Percentiles rank a stretch among this genome's conserved stretches.
Conservation (phyloP, 2,888 invertebrate genomes). For the Sarcophaga carnaria region DNA sequence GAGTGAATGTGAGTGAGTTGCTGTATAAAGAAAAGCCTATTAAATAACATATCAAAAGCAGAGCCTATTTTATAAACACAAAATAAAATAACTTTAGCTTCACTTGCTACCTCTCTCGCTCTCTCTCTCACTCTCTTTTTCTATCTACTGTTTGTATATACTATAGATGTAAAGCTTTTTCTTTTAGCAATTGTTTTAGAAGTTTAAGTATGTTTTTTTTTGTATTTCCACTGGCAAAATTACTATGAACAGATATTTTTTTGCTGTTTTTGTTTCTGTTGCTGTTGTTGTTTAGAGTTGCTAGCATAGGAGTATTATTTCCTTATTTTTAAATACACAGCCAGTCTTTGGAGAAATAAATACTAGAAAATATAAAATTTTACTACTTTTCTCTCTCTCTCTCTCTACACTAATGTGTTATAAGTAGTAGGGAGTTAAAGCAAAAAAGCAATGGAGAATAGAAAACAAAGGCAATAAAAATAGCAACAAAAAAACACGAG, state of each 20-base stretch:
- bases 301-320: not conserved
- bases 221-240: too few species aligned
- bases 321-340: not conserved
- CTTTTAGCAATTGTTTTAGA: too few species aligned
- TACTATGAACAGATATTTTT: too few species aligned
- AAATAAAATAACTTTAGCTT: not conserved
- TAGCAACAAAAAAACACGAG: not conserved
- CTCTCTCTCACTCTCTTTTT: not conserved
- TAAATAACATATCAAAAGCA: constrained; percentile 61
- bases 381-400: not conserved
- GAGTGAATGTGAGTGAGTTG: not conserved
- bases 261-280: too few species aligned
- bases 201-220: too few species aligned
- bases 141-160: not conserved
- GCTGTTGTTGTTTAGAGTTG: too few species aligned
- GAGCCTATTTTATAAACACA: constrained; percentile 30
- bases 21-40: constrained; percentile 50
- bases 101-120: not conserved
- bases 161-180: too few species aligned
- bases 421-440: not conserved
- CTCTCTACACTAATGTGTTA: constrained; percentile 29
- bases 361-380: constrained; percentile 33
- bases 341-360: constrained; percentile 43
- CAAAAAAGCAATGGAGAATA: too few species aligned
- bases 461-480: constrained; percentile 12